These are phyloP conservation scores for Drosophila vallismaia DNA, from an alignment of 2,888 invertebrate genomes.

Conservation along the genomic window DNA sequence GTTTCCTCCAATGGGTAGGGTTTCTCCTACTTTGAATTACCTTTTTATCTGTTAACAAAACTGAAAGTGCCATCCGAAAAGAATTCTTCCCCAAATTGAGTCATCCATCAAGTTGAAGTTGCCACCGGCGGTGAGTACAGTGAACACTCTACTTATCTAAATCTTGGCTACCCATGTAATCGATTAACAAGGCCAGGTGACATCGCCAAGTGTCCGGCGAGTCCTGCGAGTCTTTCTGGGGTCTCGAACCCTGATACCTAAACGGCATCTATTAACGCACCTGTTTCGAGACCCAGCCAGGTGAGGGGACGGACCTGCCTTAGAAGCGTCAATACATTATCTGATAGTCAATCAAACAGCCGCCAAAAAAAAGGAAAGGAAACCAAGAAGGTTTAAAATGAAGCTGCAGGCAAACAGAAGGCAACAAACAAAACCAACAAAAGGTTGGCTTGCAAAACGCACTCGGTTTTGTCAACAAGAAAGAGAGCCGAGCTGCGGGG, in stretches of 20 bases:
- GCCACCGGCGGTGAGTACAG: conserved; percentile 25
- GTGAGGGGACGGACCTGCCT: conserved; percentile 47
- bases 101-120: background rate
- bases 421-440: conserved; percentile 14
- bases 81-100: background rate
- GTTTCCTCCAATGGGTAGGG: too few relatives aligned
- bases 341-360: conserved; percentile 67
- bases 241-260: conserved; percentile 25
- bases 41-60: background rate
- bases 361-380: conserved; percentile 29
- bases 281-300: conserved; percentile 48
- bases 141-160: conserved; percentile 24
- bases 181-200: conserved; percentile 37
- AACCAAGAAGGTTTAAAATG: background rate
- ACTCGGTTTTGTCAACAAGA: conserved; percentile 59
- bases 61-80: background rate
- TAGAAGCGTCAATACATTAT: conserved; percentile 74
- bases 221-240: background rate
- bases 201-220: conserved; percentile 11
- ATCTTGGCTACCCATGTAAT: conserved; percentile 33
- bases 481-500: conserved; percentile 52
- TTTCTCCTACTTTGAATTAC: background rate
- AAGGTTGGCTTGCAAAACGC: conserved; percentile 46
- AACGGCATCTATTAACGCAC: conserved; percentile 66
- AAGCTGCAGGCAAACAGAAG: conserved; percentile 38